Conservation (phyloP, 2,888 invertebrate genomes). For the Iselma pallidipennis region DNA sequence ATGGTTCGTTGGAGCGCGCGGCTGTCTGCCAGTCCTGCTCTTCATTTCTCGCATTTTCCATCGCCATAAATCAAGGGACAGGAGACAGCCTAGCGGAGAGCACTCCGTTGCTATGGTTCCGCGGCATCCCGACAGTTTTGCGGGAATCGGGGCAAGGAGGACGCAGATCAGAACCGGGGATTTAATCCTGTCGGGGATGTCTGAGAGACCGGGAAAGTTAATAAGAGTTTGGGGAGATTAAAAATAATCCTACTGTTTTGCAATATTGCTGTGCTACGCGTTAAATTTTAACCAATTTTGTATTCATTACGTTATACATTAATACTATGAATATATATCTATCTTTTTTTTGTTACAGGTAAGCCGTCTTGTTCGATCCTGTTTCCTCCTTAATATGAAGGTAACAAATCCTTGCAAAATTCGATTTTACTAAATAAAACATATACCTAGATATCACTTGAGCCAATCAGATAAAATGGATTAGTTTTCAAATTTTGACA, state of each 20-base stretch:
- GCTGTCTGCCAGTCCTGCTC: conserved; percentile 56
- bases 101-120: conserved; percentile 59
- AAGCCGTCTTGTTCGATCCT: background rate
- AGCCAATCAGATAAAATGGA: too few relatives aligned
- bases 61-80: conserved; percentile 60
- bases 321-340: background rate
- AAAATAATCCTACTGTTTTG: conserved; percentile 58
- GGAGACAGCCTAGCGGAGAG: conserved; percentile 57
- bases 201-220: conserved; percentile 56
- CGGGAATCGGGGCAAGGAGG: conserved; percentile 35
- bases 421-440: background rate
- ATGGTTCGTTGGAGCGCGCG: conserved; percentile 37
- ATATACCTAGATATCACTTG: too few relatives aligned
- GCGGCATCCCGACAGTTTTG: conserved; percentile 58
- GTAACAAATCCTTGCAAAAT: background rate
- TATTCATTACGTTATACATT: conserved; percentile 3
- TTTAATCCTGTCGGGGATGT: conserved; percentile 57
- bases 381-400: background rate
- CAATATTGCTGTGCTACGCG: conserved; percentile 49
- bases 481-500: background rate
- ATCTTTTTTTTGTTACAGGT: conserved; percentile 4
- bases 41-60: conserved; percentile 61
- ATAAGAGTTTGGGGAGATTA: conserved; percentile 58
- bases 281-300: conserved; percentile 6
- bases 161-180: conserved; percentile 54